Percentiles rank a stretch among this genome's conserved stretches.
Evolutionary conservation across 23 tunicate genomes (phyloP).

Genomic region (Halocynthia roretzi): DNA sequence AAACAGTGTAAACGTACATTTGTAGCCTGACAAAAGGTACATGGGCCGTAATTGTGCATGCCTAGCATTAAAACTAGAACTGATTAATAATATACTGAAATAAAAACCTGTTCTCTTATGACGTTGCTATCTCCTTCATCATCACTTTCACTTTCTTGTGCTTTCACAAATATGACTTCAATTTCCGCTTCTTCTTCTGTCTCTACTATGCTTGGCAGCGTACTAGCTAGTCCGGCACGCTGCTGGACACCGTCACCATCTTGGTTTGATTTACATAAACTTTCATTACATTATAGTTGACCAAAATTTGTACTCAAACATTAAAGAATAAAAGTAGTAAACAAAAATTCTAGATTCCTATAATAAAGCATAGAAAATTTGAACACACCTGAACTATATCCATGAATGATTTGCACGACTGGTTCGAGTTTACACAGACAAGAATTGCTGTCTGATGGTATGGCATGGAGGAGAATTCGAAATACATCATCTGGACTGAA

Average conservation of each 20-base stretch:
- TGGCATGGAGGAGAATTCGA: constrained; percentile 9
- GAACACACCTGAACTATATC: neutral
- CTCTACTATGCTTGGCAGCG: constrained; percentile 41
- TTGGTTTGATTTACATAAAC: neutral
- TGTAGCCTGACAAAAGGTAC: no score
- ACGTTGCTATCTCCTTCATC: constrained; percentile 5
- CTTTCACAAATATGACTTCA: constrained; percentile 43
- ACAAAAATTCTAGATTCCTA: no score
- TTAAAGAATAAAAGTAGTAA: neutral
- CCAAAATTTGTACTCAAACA: neutral
- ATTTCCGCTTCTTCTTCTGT: constrained; percentile 62
- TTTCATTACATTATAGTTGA: neutral
- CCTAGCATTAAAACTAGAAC: no score
- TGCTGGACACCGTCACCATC: constrained; percentile 2
- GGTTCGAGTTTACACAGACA: constrained; percentile 10
- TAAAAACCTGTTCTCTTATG: neutral
- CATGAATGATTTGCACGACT: constrained; percentile 10
- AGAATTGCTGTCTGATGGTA: constrained; percentile 10
- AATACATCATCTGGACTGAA: constrained; percentile 41
- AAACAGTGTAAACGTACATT: no score
- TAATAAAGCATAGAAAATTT: no score
- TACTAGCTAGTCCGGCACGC: neutral
- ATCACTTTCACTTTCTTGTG: constrained; percentile 28
- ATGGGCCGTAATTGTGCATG: no score
- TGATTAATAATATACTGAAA: neutral